Evolutionary conservation across 2,113 vertebrate species (phyloP), one percentile per base, ranked within the genome.

Genomic region (Megaceryle torquata): DNA sequence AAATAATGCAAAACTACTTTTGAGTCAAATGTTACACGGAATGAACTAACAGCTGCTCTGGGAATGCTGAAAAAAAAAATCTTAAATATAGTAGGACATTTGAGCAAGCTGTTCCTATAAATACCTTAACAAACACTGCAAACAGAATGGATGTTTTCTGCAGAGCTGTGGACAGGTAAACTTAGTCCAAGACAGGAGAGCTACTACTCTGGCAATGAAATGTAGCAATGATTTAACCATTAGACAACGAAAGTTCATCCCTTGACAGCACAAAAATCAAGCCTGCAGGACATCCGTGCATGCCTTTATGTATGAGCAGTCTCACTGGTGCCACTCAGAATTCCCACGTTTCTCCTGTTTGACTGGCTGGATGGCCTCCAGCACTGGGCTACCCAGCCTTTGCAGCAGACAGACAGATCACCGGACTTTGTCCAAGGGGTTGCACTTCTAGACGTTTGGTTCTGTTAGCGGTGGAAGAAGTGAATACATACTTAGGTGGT

Each of bases 1-100:
- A 94, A 94, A 91, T 76, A 60, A 82, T 28, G 57, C 43, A 91
- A 91, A 95, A 89, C 65, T 86, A 29, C 74, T 74, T 92, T 91
- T 93, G 43, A 77, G 59, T 80, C 79, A 79, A 81, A 91, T 35
- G n/a, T 78, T 78, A 59, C 60, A 83, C 25, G 54, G 86, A 91
- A 94, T 35, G 76, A 93, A 78, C 76, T 29, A 92, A 88, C 76
- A 91, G 74, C 92, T 91, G 91, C 80, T 92, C 80, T 33, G 60
- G 56, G 72, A 94, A 92, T 8, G 77, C 74, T 86, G 83, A 86
- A 63, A 83, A 91, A 41, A 75, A 77, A 84, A 7, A 77, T 65
- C 82, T 72, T 80, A 91, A 83, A 86, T 88, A 77, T 37, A 91
- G 79, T 4, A 51, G 35, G 75, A 53, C 56, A 53, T 64, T 19